Evolutionary conservation across 2,797 vertebrate species (phyloP).

Genomic region (Hapalemur alaotrensis): DNA sequence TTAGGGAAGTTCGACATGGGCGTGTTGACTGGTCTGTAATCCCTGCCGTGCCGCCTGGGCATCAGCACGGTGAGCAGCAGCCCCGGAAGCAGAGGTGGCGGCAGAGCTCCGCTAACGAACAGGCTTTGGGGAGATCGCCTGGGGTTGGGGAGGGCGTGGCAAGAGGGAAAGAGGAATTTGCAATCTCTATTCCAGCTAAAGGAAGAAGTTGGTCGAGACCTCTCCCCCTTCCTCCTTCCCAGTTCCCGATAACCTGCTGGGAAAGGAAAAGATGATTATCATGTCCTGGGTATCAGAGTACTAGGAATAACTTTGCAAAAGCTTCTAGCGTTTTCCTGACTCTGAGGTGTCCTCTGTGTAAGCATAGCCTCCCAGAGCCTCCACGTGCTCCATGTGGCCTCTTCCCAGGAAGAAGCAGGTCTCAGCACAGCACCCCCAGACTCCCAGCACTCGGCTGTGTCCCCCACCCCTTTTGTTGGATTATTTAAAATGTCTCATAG

Average conservation of each 20-base stretch:
- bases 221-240: not conserved
- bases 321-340: not conserved
- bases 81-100: fast-evolving
- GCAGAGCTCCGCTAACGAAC: not conserved
- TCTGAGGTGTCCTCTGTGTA: not conserved
- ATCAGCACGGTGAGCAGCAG: fast-evolving
- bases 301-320: not conserved
- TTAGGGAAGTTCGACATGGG: fast-evolving
- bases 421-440: not conserved
- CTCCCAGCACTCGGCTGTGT: not conserved
- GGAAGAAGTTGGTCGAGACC: not conserved
- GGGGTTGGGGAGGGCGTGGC: not conserved
- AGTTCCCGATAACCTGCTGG: not conserved
- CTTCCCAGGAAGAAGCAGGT: not conserved
- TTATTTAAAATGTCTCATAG: not conserved
- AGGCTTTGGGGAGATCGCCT: not conserved
- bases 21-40: fast-evolving
- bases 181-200: not conserved
- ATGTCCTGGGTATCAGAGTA: not conserved
- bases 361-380: not conserved
- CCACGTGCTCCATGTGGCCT: not conserved
- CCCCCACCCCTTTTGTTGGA: not conserved
- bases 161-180: not conserved
- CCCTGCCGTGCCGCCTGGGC: fast-evolving
- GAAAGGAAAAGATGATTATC: slow-evolving; percentile 53